These are phyloP conservation scores for Chelmon rostratus DNA, from an alignment of 2,797 vertebrate species.

Conservation along the genomic window DNA sequence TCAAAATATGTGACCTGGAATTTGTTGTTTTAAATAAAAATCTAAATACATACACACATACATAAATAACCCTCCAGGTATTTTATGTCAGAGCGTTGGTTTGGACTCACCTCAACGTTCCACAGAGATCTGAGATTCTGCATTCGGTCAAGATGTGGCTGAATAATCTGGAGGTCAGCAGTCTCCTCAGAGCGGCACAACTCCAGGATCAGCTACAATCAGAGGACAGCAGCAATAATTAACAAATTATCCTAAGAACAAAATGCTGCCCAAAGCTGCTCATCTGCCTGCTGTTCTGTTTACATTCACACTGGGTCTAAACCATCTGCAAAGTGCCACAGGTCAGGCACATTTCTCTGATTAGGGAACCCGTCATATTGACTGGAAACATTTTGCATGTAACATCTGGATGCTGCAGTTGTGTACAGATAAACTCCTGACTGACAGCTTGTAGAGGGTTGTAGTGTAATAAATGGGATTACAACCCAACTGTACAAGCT, in stretches of 20 bases:
- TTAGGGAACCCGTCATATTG: not conserved
- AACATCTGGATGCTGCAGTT: too few relatives aligned
- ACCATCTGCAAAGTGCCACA: not conserved
- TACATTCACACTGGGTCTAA: not conserved
- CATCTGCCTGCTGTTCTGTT: not conserved
- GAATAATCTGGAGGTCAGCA: constrained; percentile 68
- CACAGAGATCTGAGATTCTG: constrained; percentile 77
- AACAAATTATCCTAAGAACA: not conserved
- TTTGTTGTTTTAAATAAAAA: not conserved
- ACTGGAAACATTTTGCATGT: too few relatives aligned
- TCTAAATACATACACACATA: too few relatives aligned
- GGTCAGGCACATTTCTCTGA: not conserved
- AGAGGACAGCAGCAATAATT: constrained; percentile 18
- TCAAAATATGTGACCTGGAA: not conserved
- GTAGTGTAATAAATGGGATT: too few relatives aligned
- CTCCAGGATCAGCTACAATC: constrained; percentile 79
- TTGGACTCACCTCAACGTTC: constrained; percentile 66
- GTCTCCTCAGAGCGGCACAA: constrained; percentile 79
- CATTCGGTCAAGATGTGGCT: constrained; percentile 82
- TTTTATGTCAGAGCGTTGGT: not conserved
- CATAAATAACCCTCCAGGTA: not conserved
- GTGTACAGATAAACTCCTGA: too few relatives aligned
- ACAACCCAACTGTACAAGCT: too few relatives aligned
- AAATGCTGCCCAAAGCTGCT: not conserved
- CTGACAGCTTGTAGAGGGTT: too few relatives aligned